A percentile compares a stretch with the other conserved stretches of the same genome.
Conservation (phyloP, 2,113 vertebrate species). For the Pedionomus torquatus region DNA sequence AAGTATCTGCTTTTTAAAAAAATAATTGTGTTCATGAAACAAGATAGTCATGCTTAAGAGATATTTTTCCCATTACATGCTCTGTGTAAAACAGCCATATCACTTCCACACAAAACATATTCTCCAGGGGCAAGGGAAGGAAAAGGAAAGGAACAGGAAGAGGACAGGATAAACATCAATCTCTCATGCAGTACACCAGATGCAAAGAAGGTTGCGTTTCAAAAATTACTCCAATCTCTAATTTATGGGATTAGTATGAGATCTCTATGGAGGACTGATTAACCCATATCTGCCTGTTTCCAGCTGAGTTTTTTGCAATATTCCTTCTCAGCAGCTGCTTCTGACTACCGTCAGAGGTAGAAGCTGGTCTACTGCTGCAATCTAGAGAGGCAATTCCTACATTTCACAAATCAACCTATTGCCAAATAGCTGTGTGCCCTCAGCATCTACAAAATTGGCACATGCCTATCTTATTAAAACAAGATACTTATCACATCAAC, state of each 20-base stretch:
- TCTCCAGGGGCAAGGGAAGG: background rate
- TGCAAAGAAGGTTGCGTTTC: background rate
- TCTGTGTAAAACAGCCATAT: background rate
- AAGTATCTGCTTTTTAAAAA: background rate
- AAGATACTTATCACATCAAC: background rate
- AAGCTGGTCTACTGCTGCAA: background rate
- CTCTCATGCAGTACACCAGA: background rate
- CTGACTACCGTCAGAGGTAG: background rate
- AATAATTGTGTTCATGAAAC: background rate
- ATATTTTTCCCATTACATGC: background rate
- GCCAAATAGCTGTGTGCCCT: background rate
- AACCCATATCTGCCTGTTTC: background rate
- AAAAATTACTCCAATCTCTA: background rate
- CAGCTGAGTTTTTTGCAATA: background rate
- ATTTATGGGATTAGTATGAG: background rate
- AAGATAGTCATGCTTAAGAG: background rate
- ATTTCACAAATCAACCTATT: background rate
- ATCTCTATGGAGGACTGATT: background rate
- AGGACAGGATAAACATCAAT: background rate
- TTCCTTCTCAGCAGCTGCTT: background rate
- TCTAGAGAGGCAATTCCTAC: background rate
- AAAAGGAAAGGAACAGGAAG: background rate
- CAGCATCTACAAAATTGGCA: background rate
- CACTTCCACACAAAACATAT: background rate
- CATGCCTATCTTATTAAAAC: background rate